Evolutionary conservation across 2,797 vertebrate species (phyloP), one percentile per base, ranked within the genome.

Genomic region (Oreochromis grahami): DNA sequence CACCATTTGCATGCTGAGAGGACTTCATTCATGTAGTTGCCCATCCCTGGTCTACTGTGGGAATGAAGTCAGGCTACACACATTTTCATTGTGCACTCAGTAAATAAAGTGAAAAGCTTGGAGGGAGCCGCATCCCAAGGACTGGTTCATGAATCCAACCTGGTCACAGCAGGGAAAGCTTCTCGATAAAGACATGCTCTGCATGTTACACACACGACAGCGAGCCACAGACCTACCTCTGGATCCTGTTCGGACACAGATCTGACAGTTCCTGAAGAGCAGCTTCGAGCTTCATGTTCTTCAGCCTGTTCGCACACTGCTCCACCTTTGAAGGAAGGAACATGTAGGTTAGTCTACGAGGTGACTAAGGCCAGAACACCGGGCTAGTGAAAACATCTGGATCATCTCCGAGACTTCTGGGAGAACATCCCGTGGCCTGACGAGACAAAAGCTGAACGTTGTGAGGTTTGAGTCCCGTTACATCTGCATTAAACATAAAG

Each of bases 251-350:
- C 24, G 96, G 96, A 91, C 95, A 96, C 15, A 96, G 21, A 8
- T 95, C 91, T 11, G 38, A 76, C 77, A 97, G 87, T 7, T 95
- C 95, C 78, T 85, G 78, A 2, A 97, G 86, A 65, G 93, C 94
- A 34, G 4, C 80, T 14, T 92, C 88, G 11, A 97, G 88, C 80
- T 95, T 96, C 96, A 97, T 97, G 13, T 77, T 86, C 80, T 94
- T 95, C 70, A 97, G 86, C 15, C 95, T 93, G 87, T 96, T 96
- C 12, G 96, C 29, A 81, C 96, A 97, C 89, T 96, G 96, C 81
- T 97, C 95, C 60, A 97, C 95, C 97, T 97, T 83, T 4, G 76
- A 78, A 4, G 70, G 8, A 80, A 0, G 8, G 48, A 26, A 29
- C 26, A 43, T 2, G 38, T 13, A 38, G 1, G 9, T 32, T 63